phyloP scores from a whole-genome alignment of 2,888 invertebrate species.

The Apomyelois bistriatella region DNA sequence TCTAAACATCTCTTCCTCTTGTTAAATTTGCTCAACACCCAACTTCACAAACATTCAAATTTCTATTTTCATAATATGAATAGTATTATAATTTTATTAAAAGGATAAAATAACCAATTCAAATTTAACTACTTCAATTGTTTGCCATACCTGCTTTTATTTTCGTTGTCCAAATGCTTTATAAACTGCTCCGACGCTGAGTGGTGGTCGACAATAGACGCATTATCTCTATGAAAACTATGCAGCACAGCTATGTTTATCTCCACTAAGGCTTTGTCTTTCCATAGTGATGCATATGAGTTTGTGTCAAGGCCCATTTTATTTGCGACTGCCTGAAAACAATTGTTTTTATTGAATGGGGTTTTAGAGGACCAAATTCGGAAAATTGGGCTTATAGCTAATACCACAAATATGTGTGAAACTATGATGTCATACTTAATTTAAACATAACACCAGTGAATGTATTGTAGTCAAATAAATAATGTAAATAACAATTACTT shows the following conservation, averaged over 20 bases:
- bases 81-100: too few relatives aligned
- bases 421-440: too few relatives aligned
- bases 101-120: too few relatives aligned
- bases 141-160: conserved; percentile 81
- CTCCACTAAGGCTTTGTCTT: conserved; percentile 94
- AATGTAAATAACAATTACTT: too few relatives aligned
- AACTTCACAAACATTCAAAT: too few relatives aligned
- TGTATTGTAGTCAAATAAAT: too few relatives aligned
- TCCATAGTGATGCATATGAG: conserved; percentile 92
- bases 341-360: background rate
- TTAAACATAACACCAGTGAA: too few relatives aligned
- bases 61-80: too few relatives aligned
- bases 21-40: too few relatives aligned
- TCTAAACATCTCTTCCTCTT: too few relatives aligned
- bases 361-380: background rate
- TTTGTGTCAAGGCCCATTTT: conserved; percentile 93
- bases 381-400: too few relatives aligned
- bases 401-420: too few relatives aligned
- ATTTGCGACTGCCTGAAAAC: conserved; percentile 81
- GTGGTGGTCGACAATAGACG: conserved; percentile 97
- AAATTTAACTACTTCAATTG: background rate
- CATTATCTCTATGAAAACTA: conserved; percentile 90
- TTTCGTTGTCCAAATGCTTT: conserved; percentile 95
- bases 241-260: conserved; percentile 94
- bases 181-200: conserved; percentile 97